Conservation (phyloP, 1,140 invertebrate species). For the Protaetia brevitarsis region DNA sequence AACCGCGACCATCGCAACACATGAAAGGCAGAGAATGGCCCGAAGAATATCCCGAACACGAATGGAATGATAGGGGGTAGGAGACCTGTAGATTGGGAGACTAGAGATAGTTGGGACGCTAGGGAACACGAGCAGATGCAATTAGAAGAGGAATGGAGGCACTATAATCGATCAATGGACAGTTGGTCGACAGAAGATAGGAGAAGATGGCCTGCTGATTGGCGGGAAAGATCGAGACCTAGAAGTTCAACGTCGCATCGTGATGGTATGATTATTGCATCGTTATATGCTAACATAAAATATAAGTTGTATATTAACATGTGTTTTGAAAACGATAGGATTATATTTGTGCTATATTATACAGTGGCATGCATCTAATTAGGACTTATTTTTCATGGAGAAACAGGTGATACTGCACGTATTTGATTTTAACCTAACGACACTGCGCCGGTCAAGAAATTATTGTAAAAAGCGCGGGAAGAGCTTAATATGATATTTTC, state of each 20-base stretch:
- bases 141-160: constrained; percentile 45
- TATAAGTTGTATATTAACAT: background rate
- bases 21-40: constrained; percentile 36
- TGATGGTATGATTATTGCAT: constrained; percentile 20
- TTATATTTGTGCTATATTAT: too few species aligned
- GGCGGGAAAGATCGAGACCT: constrained; percentile 40
- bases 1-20: constrained; percentile 31
- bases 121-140: constrained; percentile 33
- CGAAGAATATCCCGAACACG: constrained; percentile 39
- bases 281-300: background rate
- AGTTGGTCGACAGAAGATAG: constrained; percentile 41
- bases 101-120: constrained; percentile 31
- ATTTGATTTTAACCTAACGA: too few species aligned
- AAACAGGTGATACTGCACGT: too few species aligned
- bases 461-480: too few species aligned
- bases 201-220: constrained; percentile 41
- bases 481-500: too few species aligned
- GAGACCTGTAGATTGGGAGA: constrained; percentile 43
- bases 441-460: too few species aligned
- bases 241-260: constrained; percentile 43
- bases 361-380: too few species aligned
- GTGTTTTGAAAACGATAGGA: constrained; percentile 1
- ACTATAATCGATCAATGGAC: constrained; percentile 44
- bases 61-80: constrained; percentile 41
- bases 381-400: too few species aligned